phyloP scores from a whole-genome alignment of 2,113 vertebrate species.

The Anhinga anhinga region DNA sequence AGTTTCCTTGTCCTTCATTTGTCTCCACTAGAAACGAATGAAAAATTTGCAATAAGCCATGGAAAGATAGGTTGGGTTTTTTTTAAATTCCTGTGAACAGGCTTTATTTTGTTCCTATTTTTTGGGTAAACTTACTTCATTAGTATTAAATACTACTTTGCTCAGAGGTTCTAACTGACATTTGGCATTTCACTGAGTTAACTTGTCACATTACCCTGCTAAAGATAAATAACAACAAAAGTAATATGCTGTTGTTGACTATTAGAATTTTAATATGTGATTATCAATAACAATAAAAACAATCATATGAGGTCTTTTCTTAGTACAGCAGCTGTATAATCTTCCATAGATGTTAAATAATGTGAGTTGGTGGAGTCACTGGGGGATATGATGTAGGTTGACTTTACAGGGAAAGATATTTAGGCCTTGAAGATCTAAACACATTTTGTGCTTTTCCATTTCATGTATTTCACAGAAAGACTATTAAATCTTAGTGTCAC shows the following conservation, averaged over 20 bases:
- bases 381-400: background rate
- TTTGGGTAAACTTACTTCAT: background rate
- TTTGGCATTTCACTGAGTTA: background rate
- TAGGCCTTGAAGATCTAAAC: background rate
- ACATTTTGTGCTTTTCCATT: background rate
- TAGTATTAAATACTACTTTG: background rate
- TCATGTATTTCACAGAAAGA: background rate
- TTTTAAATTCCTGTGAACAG: background rate
- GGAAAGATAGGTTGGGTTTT: background rate
- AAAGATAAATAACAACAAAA: background rate
- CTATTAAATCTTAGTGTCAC: background rate
- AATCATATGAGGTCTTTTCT: background rate
- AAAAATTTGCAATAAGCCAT: background rate
- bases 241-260: background rate
- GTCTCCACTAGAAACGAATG: background rate
- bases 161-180: background rate
- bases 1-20: background rate
- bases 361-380: background rate
- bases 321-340: background rate
- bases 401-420: background rate
- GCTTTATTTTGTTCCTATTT: background rate
- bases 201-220: background rate
- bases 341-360: background rate
- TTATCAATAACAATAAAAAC: background rate
- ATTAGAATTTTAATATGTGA: background rate